phyloP scores from a whole-genome alignment of 2,113 vertebrate species.

The Heterotis niloticus region DNA sequence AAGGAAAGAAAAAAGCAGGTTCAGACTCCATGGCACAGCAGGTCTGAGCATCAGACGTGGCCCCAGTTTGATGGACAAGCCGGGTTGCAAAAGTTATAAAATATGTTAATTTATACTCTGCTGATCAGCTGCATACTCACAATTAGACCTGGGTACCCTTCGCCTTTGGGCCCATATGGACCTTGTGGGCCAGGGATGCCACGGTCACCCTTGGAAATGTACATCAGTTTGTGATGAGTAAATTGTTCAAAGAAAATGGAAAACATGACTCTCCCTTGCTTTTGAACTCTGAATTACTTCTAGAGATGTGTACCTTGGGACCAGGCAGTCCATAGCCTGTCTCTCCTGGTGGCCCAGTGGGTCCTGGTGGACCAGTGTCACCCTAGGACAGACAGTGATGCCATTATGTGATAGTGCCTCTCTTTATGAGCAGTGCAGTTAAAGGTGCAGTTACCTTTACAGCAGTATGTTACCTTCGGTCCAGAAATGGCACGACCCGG shows the following conservation, averaged over 20 bases:
- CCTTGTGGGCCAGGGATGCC: slow-evolving; percentile 70
- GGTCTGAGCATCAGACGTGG: background rate
- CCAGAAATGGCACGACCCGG: slow-evolving; percentile 77
- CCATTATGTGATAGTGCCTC: slow-evolving; percentile 22
- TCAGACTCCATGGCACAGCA: background rate
- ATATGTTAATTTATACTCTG: too few species aligned
- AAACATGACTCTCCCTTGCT: background rate
- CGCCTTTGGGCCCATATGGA: slow-evolving; percentile 77
- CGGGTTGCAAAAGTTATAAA: too few species aligned
- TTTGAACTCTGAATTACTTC: background rate
- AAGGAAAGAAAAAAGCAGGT: background rate
- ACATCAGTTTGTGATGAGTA: slow-evolving; percentile 6
- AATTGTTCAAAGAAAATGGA: background rate
- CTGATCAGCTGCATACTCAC: slow-evolving; percentile 58
- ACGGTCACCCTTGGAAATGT: slow-evolving; percentile 72
- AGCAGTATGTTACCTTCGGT: slow-evolving; percentile 69
- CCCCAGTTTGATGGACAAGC: background rate
- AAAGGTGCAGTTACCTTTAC: background rate
- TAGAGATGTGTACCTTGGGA: slow-evolving; percentile 67
- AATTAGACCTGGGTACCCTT: slow-evolving; percentile 73
- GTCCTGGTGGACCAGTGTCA: slow-evolving; percentile 72
- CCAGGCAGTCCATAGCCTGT: slow-evolving; percentile 80
- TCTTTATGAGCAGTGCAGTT: slow-evolving; percentile 8
- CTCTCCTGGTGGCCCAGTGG: slow-evolving; percentile 75
- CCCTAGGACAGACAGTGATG: slow-evolving; percentile 63